A percentile compares a stretch with the other conserved stretches of the same genome.
Conservation (phyloP, 2,113 vertebrate species). For the human (Homo sapiens) region GRCh38 chr7:119642001-119642500, state of each 20-base stretch:
- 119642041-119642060: neutral
- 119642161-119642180: neutral
- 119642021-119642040: neutral
- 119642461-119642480: neutral
- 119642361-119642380: neutral
- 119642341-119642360: neutral
- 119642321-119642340: neutral
- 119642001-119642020: neutral
- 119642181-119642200: neutral
- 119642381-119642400: neutral
- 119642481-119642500: neutral
- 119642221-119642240: neutral
- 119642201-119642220: neutral
- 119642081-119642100: neutral
- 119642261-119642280: neutral
- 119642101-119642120: neutral
- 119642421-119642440: neutral
- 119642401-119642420: neutral
- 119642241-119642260: neutral
- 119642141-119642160: neutral
- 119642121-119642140: neutral
- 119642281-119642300: neutral
- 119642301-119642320: neutral
- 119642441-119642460: neutral
- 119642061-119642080: neutral